Conservation (phyloP, 2,888 invertebrate species). For the Galeruca laticollis region DNA sequence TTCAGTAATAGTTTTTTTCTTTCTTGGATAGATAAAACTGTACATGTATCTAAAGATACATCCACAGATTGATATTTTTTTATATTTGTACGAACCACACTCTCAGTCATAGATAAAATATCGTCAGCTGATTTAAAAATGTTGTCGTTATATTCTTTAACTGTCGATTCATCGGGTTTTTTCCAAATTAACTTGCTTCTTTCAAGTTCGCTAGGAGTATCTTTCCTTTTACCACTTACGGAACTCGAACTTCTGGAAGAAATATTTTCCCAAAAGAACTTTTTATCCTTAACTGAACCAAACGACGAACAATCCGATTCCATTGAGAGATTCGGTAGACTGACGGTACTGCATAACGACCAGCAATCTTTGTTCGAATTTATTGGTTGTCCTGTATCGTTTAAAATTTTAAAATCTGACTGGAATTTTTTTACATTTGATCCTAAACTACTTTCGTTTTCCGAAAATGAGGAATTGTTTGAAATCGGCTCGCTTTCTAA, state of each 20-base stretch:
- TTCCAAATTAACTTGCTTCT: slow-evolving; percentile 42
- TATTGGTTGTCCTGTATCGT: slow-evolving; percentile 44
- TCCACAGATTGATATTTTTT: slow-evolving; percentile 48
- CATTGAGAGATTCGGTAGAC: slow-evolving; percentile 50
- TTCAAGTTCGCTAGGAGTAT: slow-evolving; percentile 22
- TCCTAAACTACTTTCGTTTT: slow-evolving; percentile 43
- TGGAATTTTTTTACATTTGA: slow-evolving; percentile 20
- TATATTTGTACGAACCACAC: slow-evolving; percentile 15
- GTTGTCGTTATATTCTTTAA: slow-evolving; percentile 6
- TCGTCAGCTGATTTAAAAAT: slow-evolving; percentile 49
- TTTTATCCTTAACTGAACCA: slow-evolving; percentile 46
- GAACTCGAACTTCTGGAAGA: slow-evolving; percentile 47
- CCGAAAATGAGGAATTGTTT: slow-evolving; percentile 49
- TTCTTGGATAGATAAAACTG: slow-evolving; percentile 51
- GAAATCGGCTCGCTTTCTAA: slow-evolving; percentile 39
- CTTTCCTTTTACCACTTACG: slow-evolving; percentile 31
- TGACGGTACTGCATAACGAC: slow-evolving; percentile 45
- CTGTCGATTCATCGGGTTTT: slow-evolving; percentile 32
- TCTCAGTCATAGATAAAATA: slow-evolving; percentile 39
- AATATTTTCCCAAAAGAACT: slow-evolving; percentile 55
- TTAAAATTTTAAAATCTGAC: slow-evolving; percentile 45
- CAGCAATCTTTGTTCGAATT: slow-evolving; percentile 22
- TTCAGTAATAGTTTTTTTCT: slow-evolving; percentile 52
- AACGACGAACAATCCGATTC: slow-evolving; percentile 38
- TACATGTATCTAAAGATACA: slow-evolving; percentile 47